Evolutionary conservation across 2,797 vertebrate species (phyloP).

Genomic region (Parauchenoglanis ngamensis): DNA sequence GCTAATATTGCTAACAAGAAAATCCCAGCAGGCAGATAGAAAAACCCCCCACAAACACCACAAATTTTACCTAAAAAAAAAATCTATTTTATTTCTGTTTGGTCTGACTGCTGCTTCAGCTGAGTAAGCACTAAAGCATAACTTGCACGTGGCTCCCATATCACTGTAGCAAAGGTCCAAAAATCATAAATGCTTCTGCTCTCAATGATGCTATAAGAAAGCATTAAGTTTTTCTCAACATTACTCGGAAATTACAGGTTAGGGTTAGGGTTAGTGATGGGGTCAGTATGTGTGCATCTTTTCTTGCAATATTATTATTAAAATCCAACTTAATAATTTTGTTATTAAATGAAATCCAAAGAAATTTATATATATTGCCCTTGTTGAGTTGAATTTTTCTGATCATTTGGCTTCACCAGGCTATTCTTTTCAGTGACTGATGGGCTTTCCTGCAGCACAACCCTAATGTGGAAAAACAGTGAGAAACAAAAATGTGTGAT

Average conservation of each 20-base stretch:
- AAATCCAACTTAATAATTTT: background rate
- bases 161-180: background rate
- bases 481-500: background rate
- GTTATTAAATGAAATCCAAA: background rate
- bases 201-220: background rate
- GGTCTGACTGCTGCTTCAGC: background rate
- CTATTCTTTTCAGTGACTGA: background rate
- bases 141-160: background rate
- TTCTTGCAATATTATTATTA: background rate
- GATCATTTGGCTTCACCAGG: background rate
- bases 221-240: background rate
- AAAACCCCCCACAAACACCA: background rate
- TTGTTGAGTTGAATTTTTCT: background rate
- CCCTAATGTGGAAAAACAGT: background rate
- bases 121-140: background rate
- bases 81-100: background rate
- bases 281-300: background rate
- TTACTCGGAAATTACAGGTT: background rate
- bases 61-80: background rate
- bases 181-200: background rate
- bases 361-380: background rate
- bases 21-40: background rate
- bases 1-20: background rate
- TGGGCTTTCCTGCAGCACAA: background rate
- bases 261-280: background rate